Base-by-base conservation (phyloP, 2,888 invertebrate species). In the Xanthorhoe designata region DNA sequence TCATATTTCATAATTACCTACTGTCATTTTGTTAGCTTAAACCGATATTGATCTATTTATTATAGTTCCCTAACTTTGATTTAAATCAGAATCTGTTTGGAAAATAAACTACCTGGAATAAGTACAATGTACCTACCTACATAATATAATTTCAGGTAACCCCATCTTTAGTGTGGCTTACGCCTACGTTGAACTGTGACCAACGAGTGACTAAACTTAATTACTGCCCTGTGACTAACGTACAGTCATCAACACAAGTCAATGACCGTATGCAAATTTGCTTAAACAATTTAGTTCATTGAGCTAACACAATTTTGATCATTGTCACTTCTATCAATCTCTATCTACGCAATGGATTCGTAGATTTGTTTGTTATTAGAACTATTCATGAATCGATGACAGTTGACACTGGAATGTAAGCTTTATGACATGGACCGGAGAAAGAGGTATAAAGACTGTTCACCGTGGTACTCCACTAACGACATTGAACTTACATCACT, bases 171-270 rank as follows among this genome's bases (percentile, higher is more conserved):
- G 50, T 56, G 18, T 45, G 29, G 18, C 42, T 18, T 51, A 57
- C 51, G 5, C 24, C 55, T 17, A 56, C 62, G 62, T 18, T 32
- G 15, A 57, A 29, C 54, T 51, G 38, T 56, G 52, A 57, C 56
- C 55, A 55, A 53, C n/a, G 51, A 58, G 63, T 62, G 71, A 62
- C 61, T 63, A 51, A 59, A 56, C 62, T 35, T 68, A 66, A 68
- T 71, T 51, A 62, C 56, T 61, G 58, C 42, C 59, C 53, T 53
- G 68, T 59, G 57, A 70, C 64, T 63, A 66, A 66, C 64, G 47
- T 56, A 62, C 62, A 52, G 42, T 62, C 51, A 56, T 24, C 55
- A 32, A 29, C 45, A 57, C 8, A 56, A 57, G 10, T 49, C 10
- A 32, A 50, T 42, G 38, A 13, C 58, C 49, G 58, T 18, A 49